Percentiles rank a stretch among this genome's conserved stretches.
Evolutionary conservation across 2,888 invertebrate species (phyloP).

Genomic region (Metallyticus violacea): DNA sequence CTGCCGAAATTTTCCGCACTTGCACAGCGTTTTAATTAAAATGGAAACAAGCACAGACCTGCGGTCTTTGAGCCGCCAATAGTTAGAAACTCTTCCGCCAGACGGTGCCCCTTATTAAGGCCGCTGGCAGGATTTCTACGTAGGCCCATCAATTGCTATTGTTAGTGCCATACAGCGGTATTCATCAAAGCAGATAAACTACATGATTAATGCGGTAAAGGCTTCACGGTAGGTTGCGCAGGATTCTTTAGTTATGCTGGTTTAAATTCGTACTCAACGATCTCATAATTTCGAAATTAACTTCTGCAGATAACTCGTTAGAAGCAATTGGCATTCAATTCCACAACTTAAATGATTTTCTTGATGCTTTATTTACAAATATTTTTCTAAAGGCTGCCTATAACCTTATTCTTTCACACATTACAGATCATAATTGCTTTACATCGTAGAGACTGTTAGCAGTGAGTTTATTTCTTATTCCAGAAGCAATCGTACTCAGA

Average conservation of each 20-base stretch:
- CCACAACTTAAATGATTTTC: too few relatives aligned
- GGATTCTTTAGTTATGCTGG: neutral
- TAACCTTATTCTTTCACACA: too few relatives aligned
- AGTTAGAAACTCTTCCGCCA: neutral
- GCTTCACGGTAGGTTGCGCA: neutral
- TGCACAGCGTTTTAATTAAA: neutral
- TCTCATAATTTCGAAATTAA: neutral
- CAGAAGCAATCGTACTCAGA: too few relatives aligned
- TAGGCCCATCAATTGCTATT: neutral
- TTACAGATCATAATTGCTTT: too few relatives aligned
- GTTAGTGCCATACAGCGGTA: neutral
- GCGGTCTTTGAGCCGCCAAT: neutral
- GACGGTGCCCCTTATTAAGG: neutral
- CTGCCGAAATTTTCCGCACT: neutral
- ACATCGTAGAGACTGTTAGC: too few relatives aligned
- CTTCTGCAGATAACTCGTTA: neutral
- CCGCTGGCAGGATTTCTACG: neutral
- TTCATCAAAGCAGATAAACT: neutral
- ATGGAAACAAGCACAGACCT: neutral
- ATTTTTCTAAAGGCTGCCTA: too few relatives aligned
- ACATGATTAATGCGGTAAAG: neutral
- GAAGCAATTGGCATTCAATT: too few relatives aligned
- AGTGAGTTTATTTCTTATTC: too few relatives aligned
- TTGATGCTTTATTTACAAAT: too few relatives aligned
- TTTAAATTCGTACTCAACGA: neutral